Evolutionary conservation across 2,888 invertebrate genomes (phyloP).

Genomic region (Anoncus sp.): DNA sequence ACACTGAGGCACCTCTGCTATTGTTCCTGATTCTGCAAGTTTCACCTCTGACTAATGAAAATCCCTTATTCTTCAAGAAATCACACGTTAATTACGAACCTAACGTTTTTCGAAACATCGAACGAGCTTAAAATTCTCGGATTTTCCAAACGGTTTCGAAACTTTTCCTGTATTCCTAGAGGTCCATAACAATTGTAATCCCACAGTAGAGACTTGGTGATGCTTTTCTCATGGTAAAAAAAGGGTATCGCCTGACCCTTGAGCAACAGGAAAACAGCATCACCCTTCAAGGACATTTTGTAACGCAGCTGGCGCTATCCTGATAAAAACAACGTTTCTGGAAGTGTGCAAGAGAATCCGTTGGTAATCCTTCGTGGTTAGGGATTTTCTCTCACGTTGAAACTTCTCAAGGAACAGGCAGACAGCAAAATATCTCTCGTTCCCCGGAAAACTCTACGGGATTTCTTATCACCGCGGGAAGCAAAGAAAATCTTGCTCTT

Average conservation of each 20-base stretch:
- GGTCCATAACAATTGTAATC: slow-evolving; percentile 2
- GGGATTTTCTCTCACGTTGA: slow-evolving; percentile 64
- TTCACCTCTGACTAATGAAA: background rate
- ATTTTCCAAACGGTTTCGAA: slow-evolving; percentile 3
- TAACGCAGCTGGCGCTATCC: slow-evolving; percentile 24
- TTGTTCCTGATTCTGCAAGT: too few species aligned
- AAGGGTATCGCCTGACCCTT: slow-evolving; percentile 82
- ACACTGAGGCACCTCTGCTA: too few species aligned
- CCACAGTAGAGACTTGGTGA: slow-evolving; percentile 16
- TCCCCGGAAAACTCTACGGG: background rate
- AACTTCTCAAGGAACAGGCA: slow-evolving; percentile 77
- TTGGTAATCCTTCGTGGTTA: slow-evolving; percentile 62
- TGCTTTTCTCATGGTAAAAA: slow-evolving; percentile 71
- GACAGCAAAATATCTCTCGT: slow-evolving; percentile 53
- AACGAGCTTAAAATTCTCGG: background rate
- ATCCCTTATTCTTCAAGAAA: background rate
- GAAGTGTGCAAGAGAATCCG: slow-evolving; percentile 35
- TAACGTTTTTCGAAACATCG: background rate
- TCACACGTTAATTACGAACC: too few species aligned
- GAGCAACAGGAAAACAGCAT: slow-evolving; percentile 79
- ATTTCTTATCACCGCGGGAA: slow-evolving; percentile 23
- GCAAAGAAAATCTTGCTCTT: slow-evolving; percentile 37
- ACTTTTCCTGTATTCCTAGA: background rate
- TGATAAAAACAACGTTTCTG: slow-evolving; percentile 23
- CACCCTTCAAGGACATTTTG: slow-evolving; percentile 52